Base-by-base conservation (phyloP, 2,888 invertebrate species). In the Rugalucina vietnamica region DNA sequence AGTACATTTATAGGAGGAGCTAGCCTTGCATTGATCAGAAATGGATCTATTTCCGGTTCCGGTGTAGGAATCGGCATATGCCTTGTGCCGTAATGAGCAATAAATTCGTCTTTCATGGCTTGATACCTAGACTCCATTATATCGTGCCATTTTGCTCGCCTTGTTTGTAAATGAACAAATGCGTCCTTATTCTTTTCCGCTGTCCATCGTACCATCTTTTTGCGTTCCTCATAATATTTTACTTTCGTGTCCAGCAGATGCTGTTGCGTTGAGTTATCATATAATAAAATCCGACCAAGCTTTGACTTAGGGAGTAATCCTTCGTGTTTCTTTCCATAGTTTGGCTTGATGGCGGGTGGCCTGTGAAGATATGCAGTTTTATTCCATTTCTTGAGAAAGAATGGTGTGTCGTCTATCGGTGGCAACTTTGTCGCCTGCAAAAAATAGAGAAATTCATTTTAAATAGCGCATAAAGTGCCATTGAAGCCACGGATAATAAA, bases 211-310 rank as follows among this genome's bases (percentile, higher is more conserved):
- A 79, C 82, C 60, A 75, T 88, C 74, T 84, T 91, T 90, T 43
- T 88, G 60, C 88, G 84, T 3, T 74, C 24, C 32, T 87, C 85
- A 0, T 92, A 83, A 34, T 88, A 83, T 0, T 88, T 89, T 3
- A 92, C 71, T 78, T 91, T 89, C 12, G 90, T 90, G 50, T 92
- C 89, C 34, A 93, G 87, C 84, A 93, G 90, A 76, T 91, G 90
- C 60, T 92, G 91, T 80, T 92, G 92, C 34, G 92, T 93, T 0
- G 91, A 88, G 74, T 93, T 93, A 79, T 93, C 93, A 80, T 92
- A 93, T 24, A 93, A 87, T 27, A 93, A 85, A 0, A 93, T 93
- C 5, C 91, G 84, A 0, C 92, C 88, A 10, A 93, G 79, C 29
- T 90, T 91, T 3, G 93, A 90, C 76, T 93, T 93, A 34, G 91